Evolutionary conservation across 2,888 invertebrate species (phyloP).

Genomic region (Orchestes rusci): DNA sequence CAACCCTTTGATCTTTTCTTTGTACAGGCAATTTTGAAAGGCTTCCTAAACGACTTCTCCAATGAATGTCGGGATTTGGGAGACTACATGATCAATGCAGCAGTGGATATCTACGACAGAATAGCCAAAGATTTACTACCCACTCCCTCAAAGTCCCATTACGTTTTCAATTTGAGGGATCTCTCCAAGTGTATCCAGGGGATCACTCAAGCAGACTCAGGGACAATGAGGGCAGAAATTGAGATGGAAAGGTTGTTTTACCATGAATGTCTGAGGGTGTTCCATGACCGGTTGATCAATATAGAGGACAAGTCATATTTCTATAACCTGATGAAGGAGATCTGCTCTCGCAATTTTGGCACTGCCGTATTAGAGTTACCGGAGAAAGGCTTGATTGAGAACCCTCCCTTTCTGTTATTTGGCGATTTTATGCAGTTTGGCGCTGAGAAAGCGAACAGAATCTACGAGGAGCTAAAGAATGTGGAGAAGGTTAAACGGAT

Average conservation of each 20-base stretch:
- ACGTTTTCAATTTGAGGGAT: conserved; percentile 87
- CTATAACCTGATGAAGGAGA: conserved; percentile 60
- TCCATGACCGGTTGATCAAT: conserved; percentile 77
- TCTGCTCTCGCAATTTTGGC: conserved; percentile 59
- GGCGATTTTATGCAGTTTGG: conserved; percentile 80
- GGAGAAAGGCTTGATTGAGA: conserved; percentile 50
- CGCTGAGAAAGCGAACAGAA: conserved; percentile 60
- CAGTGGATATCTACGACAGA: conserved; percentile 75
- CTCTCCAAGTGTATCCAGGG: conserved; percentile 87
- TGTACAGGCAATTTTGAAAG: conserved; percentile 58
- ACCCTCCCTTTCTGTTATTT: conserved; percentile 59
- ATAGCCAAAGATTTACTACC: conserved; percentile 77
- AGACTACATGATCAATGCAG: conserved; percentile 70
- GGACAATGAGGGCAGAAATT: conserved; percentile 56
- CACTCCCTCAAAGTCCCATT: conserved; percentile 87
- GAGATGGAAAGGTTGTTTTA: conserved; percentile 76
- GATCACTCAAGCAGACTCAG: conserved; percentile 74
- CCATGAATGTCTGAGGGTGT: conserved; percentile 86
- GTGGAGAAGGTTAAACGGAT: conserved; percentile 61
- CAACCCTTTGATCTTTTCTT: too few species aligned
- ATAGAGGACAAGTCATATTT: conserved; percentile 75
- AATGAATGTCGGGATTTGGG: conserved; percentile 59
- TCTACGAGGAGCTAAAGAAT: conserved; percentile 79
- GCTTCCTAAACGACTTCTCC: conserved; percentile 74
- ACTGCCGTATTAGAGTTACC: conserved; percentile 55